These are phyloP conservation scores for Platorchestia sp. DNA, from an alignment of 1,140 invertebrate species.

Conservation along the genomic window DNA sequence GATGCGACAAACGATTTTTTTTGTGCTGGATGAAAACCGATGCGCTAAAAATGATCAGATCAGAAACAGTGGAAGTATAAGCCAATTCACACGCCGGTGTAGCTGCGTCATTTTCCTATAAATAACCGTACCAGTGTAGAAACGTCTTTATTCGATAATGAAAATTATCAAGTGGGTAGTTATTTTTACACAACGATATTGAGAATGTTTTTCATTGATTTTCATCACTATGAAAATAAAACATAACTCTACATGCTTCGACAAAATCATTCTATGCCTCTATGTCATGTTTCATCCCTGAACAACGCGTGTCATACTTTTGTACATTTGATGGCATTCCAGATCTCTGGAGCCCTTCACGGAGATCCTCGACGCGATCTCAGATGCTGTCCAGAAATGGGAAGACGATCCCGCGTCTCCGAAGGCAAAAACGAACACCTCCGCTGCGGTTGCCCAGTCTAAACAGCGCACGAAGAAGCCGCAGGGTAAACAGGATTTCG, in stretches of 20 bases:
- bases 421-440: neutral
- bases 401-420: neutral
- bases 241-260: no score
- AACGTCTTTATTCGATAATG: neutral
- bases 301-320: no score
- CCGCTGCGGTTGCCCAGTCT: neutral
- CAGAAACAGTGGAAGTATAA: neutral
- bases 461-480: conserved; percentile 1
- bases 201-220: neutral
- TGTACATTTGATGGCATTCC: neutral
- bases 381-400: conserved; percentile 3
- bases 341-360: conserved; percentile 31
- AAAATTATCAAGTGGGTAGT: neutral
- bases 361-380: conserved; percentile 2
- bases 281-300: no score
- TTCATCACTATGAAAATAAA: no score
- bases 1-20: neutral
- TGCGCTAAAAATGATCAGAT: neutral
- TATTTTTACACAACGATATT: neutral
- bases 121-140: neutral
- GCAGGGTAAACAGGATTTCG: conserved; percentile 17
- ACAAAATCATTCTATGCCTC: no score
- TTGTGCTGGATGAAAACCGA: neutral
- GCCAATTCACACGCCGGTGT: neutral
- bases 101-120: neutral